Evolutionary conservation across 2,888 invertebrate species (phyloP).

Genomic region (Chaetoderma sp.): DNA sequence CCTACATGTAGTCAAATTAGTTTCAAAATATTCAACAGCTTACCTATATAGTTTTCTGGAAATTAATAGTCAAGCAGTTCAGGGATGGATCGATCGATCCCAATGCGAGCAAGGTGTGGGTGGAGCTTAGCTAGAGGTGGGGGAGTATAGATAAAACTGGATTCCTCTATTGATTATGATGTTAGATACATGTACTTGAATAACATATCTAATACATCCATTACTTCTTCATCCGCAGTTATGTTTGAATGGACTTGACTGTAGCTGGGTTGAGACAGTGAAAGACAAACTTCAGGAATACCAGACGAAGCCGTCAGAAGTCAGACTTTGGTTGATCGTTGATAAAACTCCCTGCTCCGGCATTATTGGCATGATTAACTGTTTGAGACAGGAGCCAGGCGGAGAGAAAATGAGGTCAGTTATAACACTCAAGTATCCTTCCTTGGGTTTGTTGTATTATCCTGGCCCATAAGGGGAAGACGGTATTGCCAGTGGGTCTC

Average conservation of each 20-base stretch:
- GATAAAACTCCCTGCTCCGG: constrained; percentile 81
- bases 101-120: too few species aligned
- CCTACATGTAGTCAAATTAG: too few species aligned
- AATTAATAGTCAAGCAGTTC: too few species aligned
- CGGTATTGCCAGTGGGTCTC: too few species aligned
- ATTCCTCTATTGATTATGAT: too few species aligned
- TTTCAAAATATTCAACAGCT: too few species aligned
- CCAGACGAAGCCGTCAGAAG: constrained; percentile 71
- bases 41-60: too few species aligned
- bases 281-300: constrained; percentile 81
- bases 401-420: constrained; percentile 80
- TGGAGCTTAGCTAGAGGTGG: too few species aligned
- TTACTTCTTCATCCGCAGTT: constrained; percentile 38
- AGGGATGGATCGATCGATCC: too few species aligned
- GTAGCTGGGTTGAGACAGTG: constrained; percentile 82
- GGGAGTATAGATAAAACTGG: too few species aligned
- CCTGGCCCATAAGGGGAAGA: not conserved
- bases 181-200: too few species aligned
- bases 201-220: too few species aligned
- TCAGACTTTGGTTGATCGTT: constrained; percentile 75
- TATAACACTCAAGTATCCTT: constrained; percentile 25
- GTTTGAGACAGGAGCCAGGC: constrained; percentile 88
- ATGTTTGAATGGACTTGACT: constrained; percentile 42
- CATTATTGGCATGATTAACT: constrained; percentile 88
- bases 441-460: not conserved